Conservation (phyloP, 2,113 vertebrate genomes). For the Natator depressus region DNA sequence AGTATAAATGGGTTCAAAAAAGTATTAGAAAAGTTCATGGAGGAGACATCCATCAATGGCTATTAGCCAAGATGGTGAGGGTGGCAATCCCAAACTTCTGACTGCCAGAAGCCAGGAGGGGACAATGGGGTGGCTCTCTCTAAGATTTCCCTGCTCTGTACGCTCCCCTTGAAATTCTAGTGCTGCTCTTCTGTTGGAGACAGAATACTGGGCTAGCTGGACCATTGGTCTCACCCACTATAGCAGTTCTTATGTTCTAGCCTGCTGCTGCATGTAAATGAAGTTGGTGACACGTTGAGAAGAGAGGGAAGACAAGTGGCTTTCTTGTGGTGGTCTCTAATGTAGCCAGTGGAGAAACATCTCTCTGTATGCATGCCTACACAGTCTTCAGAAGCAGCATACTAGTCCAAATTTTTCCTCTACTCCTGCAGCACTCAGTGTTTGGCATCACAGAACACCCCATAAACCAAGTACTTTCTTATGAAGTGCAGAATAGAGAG, state of each 20-base stretch:
- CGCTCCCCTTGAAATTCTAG: too few species aligned
- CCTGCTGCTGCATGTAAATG: not conserved
- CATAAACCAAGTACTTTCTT: not conserved
- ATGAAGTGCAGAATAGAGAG: not conserved
- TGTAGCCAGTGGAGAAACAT: not conserved
- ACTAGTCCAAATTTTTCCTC: not conserved
- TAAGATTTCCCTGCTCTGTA: too few species aligned
- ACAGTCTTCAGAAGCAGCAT: not conserved
- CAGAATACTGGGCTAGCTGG: too few species aligned
- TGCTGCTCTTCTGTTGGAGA: too few species aligned
- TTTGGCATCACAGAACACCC: not conserved
- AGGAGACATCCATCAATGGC: not conserved
- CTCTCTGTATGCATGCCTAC: not conserved
- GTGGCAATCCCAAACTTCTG: not conserved
- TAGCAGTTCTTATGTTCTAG: too few species aligned
- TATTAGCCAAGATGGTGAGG: not conserved
- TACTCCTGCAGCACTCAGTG: not conserved
- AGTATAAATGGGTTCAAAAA: not conserved
- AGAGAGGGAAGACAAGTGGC: not conserved
- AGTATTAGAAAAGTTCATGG: not conserved
- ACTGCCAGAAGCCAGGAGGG: not conserved
- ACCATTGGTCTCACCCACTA: too few species aligned
- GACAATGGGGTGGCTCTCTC: too few species aligned
- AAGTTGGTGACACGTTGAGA: not conserved
- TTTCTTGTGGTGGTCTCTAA: not conserved